Evolutionary conservation across 2,113 vertebrate species (phyloP).

Genomic region (Tupaia tana): DNA sequence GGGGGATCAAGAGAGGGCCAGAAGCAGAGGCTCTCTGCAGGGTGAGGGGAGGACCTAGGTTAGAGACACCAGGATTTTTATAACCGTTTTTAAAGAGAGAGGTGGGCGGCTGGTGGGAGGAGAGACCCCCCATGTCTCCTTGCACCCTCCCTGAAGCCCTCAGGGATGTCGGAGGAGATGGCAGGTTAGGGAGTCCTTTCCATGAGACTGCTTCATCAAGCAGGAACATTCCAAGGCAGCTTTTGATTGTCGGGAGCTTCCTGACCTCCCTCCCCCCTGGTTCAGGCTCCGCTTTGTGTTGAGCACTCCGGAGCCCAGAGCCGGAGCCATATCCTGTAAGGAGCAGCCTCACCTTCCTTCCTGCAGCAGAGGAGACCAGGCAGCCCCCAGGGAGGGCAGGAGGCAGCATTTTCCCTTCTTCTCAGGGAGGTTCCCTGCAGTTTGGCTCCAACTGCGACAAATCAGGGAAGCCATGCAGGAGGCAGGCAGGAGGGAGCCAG

Average conservation of each 20-base stretch:
- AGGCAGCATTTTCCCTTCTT: fast-evolving
- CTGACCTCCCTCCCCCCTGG: background rate
- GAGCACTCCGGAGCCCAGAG: background rate
- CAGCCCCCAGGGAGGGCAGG: background rate
- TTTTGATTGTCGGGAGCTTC: background rate
- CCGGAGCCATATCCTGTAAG: background rate
- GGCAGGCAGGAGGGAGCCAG: background rate
- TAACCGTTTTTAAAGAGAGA: background rate
- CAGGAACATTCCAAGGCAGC: background rate
- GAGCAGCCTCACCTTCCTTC: background rate
- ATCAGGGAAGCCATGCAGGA: background rate
- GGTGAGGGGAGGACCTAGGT: background rate
- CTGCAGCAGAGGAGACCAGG: background rate
- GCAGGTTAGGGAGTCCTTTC: background rate
- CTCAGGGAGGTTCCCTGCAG: background rate
- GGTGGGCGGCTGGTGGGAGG: too few relatives aligned
- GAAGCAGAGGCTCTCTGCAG: background rate
- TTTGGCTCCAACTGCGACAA: background rate
- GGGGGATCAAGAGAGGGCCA: background rate
- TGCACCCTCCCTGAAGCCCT: background rate
- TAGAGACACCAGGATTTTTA: too few relatives aligned
- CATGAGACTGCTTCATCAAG: constrained; percentile 11
- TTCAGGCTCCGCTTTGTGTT: background rate
- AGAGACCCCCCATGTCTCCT: too few relatives aligned
- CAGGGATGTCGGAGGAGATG: background rate